Evolutionary conservation across 2,888 invertebrate genomes (phyloP).

Genomic region (Nasonovia ribisnigri): DNA sequence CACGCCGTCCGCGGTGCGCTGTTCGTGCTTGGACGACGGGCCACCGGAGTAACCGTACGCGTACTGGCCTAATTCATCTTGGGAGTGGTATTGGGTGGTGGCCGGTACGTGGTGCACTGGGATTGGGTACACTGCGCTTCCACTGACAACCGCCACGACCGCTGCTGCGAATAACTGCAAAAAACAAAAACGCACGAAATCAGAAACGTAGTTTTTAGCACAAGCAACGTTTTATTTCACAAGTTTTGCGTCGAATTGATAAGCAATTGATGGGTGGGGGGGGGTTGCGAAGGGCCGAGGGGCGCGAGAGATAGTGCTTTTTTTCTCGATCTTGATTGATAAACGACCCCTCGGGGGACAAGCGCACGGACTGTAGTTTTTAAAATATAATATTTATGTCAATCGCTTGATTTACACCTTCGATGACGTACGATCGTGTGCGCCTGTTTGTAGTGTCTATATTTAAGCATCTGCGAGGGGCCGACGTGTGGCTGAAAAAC

Average conservation of each 20-base stretch:
- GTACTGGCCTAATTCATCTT: conserved; percentile 71
- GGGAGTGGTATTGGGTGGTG: conserved; percentile 68
- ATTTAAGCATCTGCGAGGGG: background rate
- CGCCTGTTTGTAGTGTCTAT: background rate
- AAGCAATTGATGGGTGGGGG: background rate
- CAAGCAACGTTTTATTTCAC: too few species aligned
- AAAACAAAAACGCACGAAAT: background rate
- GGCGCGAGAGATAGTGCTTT: background rate
- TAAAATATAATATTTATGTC: background rate
- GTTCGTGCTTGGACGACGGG: conserved; percentile 68
- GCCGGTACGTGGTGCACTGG: conserved; percentile 52
- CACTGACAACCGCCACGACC: background rate
- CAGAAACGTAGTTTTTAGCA: background rate
- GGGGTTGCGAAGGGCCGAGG: background rate
- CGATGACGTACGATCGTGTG: background rate
- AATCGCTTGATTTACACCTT: background rate
- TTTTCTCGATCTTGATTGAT: background rate
- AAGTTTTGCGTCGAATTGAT: background rate
- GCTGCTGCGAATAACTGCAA: conserved; percentile 48
- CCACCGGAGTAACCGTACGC: conserved; percentile 70
- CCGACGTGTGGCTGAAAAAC: background rate
- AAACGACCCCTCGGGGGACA: background rate
- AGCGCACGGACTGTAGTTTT: background rate
- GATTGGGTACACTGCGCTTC: conserved; percentile 56
- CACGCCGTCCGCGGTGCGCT: conserved; percentile 70